Evolutionary conservation across 2,797 vertebrate genomes (phyloP).

Genomic region (Enteromius fasciolatus): DNA sequence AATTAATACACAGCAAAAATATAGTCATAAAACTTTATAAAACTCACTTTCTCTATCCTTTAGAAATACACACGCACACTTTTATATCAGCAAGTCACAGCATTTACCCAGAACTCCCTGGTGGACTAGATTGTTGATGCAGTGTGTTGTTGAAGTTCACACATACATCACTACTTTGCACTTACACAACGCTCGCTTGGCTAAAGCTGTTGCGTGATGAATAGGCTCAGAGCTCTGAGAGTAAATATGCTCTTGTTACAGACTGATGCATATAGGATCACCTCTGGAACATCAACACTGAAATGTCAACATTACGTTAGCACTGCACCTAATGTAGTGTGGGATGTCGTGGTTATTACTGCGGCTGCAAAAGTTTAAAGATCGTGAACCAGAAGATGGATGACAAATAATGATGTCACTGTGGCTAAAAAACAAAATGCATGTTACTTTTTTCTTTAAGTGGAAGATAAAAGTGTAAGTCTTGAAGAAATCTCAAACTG

Average conservation of each 20-base stretch:
- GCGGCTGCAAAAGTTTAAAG: slow-evolving; percentile 37
- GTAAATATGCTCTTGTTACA: slow-evolving; percentile 33
- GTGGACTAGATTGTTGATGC: slow-evolving; percentile 43
- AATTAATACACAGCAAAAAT: slow-evolving; percentile 4
- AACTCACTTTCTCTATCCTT: neutral
- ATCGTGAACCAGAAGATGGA: slow-evolving; percentile 16
- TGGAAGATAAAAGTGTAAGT: neutral
- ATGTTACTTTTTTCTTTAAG: neutral
- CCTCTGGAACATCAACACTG: slow-evolving; percentile 19
- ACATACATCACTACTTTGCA: slow-evolving; percentile 52
- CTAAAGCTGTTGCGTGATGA: slow-evolving; percentile 54
- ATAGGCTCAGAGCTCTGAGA: slow-evolving; percentile 30
- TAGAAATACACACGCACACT: slow-evolving; percentile 52
- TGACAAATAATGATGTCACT: slow-evolving; percentile 30
- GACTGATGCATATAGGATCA: slow-evolving; percentile 19
- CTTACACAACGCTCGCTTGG: slow-evolving; percentile 23
- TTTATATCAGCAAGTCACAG: slow-evolving; percentile 52
- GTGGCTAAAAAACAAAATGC: neutral
- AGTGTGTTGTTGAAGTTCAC: slow-evolving; percentile 52
- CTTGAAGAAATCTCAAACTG: neutral
- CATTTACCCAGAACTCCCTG: slow-evolving; percentile 55
- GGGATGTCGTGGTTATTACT: slow-evolving; percentile 7
- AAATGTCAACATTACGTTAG: slow-evolving; percentile 39
- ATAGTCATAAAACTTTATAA: slow-evolving; percentile 29
- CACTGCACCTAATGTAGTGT: slow-evolving; percentile 22